These are phyloP conservation scores for Mastigias papua DNA, from an alignment of 30 jellyfish, hydroid and myxozoan genomes.

Conservation along the genomic window DNA sequence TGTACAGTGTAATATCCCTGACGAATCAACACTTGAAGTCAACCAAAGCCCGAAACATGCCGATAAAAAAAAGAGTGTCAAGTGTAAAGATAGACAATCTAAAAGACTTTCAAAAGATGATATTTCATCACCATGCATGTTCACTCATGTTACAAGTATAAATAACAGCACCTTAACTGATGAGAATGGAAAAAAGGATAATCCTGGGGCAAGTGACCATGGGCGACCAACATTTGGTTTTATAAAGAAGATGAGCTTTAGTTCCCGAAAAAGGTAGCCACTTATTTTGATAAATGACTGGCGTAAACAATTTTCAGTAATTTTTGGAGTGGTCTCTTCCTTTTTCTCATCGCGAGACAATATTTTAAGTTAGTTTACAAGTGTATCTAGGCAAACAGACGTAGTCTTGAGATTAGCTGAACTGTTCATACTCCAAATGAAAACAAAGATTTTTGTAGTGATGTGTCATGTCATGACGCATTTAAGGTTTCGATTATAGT, in stretches of 20 bases:
- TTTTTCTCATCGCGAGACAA: too few relatives aligned
- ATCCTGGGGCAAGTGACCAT: slow-evolving; percentile 18
- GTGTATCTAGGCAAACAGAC: too few relatives aligned
- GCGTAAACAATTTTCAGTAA: background rate
- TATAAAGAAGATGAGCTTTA: slow-evolving; percentile 48
- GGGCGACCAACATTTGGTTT: slow-evolving; percentile 63
- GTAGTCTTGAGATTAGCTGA: background rate
- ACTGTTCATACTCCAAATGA: background rate
- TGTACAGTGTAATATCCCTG: slow-evolving; percentile 83
- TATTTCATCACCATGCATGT: slow-evolving; percentile 95
- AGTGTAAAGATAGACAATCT: slow-evolving; percentile 16
- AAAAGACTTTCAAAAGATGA: slow-evolving; percentile 82
- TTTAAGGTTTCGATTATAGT: background rate
- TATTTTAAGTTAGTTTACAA: too few relatives aligned
- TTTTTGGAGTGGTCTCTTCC: background rate
- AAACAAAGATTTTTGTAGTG: background rate
- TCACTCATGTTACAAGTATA: slow-evolving; percentile 90
- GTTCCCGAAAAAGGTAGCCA: slow-evolving; percentile 47
- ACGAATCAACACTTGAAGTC: slow-evolving; percentile 13
- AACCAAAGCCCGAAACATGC: slow-evolving; percentile 65
- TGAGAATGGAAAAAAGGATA: slow-evolving; percentile 4
- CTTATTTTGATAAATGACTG: background rate
- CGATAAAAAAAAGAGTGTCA: slow-evolving; percentile 23
- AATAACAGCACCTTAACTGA: slow-evolving; percentile 62
- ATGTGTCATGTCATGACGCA: background rate